Conservation (phyloP, 2,113 vertebrate species). For the Shinisaurus crocodilurus region DNA sequence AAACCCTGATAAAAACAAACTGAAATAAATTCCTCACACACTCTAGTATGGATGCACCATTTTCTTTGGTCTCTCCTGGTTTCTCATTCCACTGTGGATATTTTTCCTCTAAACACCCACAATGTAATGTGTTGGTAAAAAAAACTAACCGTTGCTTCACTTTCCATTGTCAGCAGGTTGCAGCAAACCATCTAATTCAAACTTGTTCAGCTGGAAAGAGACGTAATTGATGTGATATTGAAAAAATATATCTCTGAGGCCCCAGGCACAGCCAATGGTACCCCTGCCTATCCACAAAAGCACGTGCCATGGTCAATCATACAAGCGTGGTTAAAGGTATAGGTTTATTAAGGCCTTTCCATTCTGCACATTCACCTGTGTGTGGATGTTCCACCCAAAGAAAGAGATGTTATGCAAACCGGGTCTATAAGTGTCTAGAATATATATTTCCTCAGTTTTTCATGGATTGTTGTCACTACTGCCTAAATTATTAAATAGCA, state of each 20-base stretch:
- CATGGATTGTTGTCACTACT: neutral
- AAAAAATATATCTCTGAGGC: constrained; percentile 42
- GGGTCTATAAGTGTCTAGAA: constrained; percentile 18
- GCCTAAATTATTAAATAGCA: neutral
- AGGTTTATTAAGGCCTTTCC: constrained; percentile 49
- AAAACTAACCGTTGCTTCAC: constrained; percentile 29
- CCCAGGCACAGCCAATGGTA: neutral
- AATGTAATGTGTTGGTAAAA: constrained; percentile 43
- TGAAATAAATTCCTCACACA: too few species aligned
- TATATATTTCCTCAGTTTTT: neutral
- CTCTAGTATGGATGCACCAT: too few species aligned
- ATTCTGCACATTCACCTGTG: neutral
- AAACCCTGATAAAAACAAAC: too few species aligned
- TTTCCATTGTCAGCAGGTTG: constrained; percentile 52
- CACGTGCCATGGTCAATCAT: constrained; percentile 15
- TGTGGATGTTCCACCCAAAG: neutral
- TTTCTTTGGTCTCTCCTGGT: neutral
- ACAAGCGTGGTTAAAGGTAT: neutral
- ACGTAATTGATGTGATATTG: constrained; percentile 62
- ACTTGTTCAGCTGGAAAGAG: constrained; percentile 55
- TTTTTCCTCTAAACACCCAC: constrained; percentile 42
- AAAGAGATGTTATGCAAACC: constrained; percentile 13
- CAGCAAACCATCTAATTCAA: constrained; percentile 49
- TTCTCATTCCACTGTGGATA: constrained; percentile 18
- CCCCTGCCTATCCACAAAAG: neutral